Evolutionary conservation across 2,113 vertebrate species (phyloP).

Genomic region (Eretmochelys imbricata): DNA sequence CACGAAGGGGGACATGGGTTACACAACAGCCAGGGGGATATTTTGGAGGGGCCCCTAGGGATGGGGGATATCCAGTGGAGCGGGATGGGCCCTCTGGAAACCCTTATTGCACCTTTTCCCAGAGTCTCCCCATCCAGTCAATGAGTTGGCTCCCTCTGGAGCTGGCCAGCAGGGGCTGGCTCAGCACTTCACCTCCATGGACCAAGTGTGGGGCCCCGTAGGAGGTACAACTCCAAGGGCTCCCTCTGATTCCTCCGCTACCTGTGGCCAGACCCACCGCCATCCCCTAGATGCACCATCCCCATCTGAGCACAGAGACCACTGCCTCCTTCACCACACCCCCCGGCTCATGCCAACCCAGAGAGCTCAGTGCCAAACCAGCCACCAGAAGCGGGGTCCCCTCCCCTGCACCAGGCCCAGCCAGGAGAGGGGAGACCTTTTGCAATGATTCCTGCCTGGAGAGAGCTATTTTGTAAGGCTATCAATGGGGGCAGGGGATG

Average conservation of each 20-base stretch:
- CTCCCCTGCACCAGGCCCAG: background rate
- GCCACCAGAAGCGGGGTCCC: background rate
- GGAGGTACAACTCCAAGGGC: background rate
- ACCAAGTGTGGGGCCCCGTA: background rate
- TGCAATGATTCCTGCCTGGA: background rate
- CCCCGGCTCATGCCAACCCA: background rate
- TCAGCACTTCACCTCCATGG: background rate
- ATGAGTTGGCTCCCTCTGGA: background rate
- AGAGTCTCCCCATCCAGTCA: background rate
- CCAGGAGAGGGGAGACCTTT: rapidly evolving
- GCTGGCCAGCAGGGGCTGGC: background rate
- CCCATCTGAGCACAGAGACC: background rate
- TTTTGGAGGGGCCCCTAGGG: background rate
- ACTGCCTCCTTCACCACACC: background rate
- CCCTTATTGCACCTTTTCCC: background rate
- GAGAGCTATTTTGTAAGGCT: background rate
- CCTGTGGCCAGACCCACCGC: background rate
- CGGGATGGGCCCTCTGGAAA: background rate
- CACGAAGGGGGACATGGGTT: background rate
- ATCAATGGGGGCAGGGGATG: background rate
- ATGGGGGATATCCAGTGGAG: background rate
- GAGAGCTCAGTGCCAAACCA: background rate
- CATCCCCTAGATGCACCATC: background rate
- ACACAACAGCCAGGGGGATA: background rate
- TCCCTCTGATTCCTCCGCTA: background rate